Evolutionary conservation across 2,797 vertebrate genomes (phyloP).

Genomic region (Lates japonicus): DNA sequence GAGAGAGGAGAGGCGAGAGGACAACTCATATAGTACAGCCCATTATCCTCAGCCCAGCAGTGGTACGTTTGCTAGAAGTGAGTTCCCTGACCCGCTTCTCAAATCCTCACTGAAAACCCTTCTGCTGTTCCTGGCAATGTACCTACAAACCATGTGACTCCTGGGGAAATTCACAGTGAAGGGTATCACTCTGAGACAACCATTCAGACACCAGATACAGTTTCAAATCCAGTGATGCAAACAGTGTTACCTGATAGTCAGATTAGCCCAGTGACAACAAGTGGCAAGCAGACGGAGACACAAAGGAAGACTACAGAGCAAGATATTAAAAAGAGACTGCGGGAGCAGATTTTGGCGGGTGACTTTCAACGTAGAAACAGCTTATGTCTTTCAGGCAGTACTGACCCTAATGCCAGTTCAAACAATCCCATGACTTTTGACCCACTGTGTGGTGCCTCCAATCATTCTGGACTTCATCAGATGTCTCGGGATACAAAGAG

Average conservation of each 20-base stretch:
- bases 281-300: conserved; percentile 35
- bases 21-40: conserved; percentile 72
- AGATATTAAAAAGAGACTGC: conserved; percentile 83
- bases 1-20: conserved; percentile 61
- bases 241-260: conserved; percentile 50
- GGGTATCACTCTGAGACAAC: conserved; percentile 76
- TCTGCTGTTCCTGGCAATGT: conserved; percentile 82
- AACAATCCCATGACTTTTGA: conserved; percentile 57
- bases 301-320: conserved; percentile 69
- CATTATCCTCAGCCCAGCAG: conserved; percentile 84
- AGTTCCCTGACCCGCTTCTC: conserved; percentile 83
- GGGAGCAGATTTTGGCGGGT: conserved; percentile 86
- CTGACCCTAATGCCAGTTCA: conserved; percentile 55
- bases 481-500: conserved; percentile 44
- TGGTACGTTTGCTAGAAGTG: conserved; percentile 77
- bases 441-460: conserved; percentile 45
- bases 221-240: conserved; percentile 67
- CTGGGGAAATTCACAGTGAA: conserved; percentile 80
- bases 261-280: conserved; percentile 35
- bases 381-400: conserved; percentile 48
- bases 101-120: conserved; percentile 83
- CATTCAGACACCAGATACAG: conserved; percentile 83
- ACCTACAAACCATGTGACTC: conserved; percentile 72
- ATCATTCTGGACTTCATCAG: conserved; percentile 44
- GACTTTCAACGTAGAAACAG: conserved; percentile 80